Evolutionary conservation across 2,888 invertebrate genomes (phyloP), one percentile per base, ranked within the genome.

Genomic region (Ichneumoninae sp.): DNA sequence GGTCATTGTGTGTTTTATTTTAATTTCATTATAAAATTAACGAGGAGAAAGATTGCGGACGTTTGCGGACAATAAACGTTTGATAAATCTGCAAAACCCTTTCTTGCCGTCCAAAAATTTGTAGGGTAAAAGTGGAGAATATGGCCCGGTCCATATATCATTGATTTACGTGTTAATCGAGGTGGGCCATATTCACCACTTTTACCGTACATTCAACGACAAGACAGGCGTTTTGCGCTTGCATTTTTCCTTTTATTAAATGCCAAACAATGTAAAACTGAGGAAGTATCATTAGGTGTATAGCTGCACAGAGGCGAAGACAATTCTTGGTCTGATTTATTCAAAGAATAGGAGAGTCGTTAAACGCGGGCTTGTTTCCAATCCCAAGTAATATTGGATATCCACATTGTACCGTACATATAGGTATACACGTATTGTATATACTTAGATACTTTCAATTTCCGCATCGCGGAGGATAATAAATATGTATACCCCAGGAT

Each of bases 371-470:
- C 75, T 66, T 83, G 70, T 80, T 75, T 80, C 65, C 83, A 80
- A 83, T 71, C 70, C 75, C 74, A 26, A 83, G 65, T 71, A 54
- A 83, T 62, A 83, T 83, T 83, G 80, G 71, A 76, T 80, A 80
- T 83, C 60, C 76, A 62, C 79, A 50, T 71, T 50, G 66, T 57
- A 71, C 26, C 40, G 70, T 79, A 62, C 69, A 40, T 68, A 50
- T 60, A 68, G 54, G 10, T 79, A 36, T 54, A 82, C 65, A 52
- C 40, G n/a, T 22, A 62, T 52, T 57, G 82, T 83, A 80, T 77
- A 84, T 85, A 84, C 87, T 87, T 86, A 87, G 88, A 88, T 85
- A 88, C 89, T 89, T 89, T 88, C 89, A 88, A 89, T 89, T 89
- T 89, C 86, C 86, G 86, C 79, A 52, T 72, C 71, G 80, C 78